Evolutionary conservation across 2,797 vertebrate genomes (phyloP), one percentile per base, ranked within the genome.

Genomic region (Phrynocephalus vlangalii): DNA sequence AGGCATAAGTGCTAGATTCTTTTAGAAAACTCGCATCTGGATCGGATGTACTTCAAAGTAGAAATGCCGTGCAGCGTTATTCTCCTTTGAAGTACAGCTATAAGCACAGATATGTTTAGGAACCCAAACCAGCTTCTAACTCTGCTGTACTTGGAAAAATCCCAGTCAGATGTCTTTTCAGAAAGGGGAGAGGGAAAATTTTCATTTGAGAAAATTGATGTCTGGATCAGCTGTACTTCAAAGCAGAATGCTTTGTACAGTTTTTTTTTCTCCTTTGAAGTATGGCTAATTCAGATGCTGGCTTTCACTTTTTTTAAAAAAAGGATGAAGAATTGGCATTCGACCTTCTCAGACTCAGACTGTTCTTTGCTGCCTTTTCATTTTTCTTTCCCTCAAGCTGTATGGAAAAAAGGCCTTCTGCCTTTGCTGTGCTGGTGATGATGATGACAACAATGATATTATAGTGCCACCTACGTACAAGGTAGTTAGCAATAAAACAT

Each of bases 191-290:
- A 60, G 18, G 30, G n/a, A 83, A 52, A 70, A 44, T 93, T 93
- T 93, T 95, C 92, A 94, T 94, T 95, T 96, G 94, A 94, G 92
- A 95, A 95, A 96, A 95, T 94, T 95, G 92, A 94, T 95, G 94
- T 95, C 95, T 96, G 93, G 94, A 95, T 95, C 83, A 90, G 91
- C 88, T 96, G 94, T 92, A 96, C 95, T 95, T 96, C 95, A 96
- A 95, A 96, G 94, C 90, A 8, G 82, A 93, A 90, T 90, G 91
- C 90, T 0, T 87, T 86, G 79, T 38, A 75, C 87, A 92, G 87
- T 83, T 56, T 18, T 10, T 24, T 48, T 93, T 88, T 93, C 89
- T 84, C 66, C 95, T 96, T 96, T 96, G 95, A 96, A 95, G 94
- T 95, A 84, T 79, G 88, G 93, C 94, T 96, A 95, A 95, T 95